A percentile compares a stretch with the other conserved stretches of the same genome.
phyloP scores from a whole-genome alignment of 2,113 vertebrate genomes.

The Physeter macrocephalus region DNA sequence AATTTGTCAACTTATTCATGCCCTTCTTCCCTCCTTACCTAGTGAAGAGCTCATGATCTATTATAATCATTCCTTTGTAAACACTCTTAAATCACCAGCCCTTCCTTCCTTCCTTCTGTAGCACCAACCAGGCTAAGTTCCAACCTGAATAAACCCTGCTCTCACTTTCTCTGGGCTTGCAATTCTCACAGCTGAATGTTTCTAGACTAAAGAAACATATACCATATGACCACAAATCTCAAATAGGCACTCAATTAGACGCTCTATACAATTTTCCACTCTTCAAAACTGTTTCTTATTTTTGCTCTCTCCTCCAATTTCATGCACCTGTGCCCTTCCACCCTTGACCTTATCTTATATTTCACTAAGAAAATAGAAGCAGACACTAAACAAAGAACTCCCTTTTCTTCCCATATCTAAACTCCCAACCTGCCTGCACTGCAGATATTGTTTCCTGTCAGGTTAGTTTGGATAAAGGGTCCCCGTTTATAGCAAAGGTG shows the following conservation, averaged over 20 bases:
- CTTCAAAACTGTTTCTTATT: neutral
- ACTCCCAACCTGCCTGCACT: neutral
- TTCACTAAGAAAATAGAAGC: slow-evolving; percentile 13
- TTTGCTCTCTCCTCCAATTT: slow-evolving; percentile 1
- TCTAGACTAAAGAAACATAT: neutral
- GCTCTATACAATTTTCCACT: neutral
- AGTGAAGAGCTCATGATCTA: neutral
- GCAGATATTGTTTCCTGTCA: neutral
- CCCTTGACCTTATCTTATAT: slow-evolving; percentile 20
- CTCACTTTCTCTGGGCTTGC: neutral
- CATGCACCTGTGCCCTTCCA: slow-evolving; percentile 5
- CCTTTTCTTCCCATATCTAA: neutral
- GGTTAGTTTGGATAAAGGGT: neutral
- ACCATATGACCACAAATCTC: neutral
- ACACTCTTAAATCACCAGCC: neutral
- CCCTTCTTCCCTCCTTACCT: neutral
- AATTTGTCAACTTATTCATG: neutral
- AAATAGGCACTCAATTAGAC: neutral
- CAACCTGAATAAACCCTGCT: neutral
- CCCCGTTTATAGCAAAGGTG: fast-evolving
- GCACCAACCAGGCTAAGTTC: neutral
- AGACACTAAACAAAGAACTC: slow-evolving; percentile 14
- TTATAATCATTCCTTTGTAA: neutral
- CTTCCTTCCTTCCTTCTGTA: neutral
- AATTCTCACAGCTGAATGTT: neutral